Conservation (phyloP, 2,797 vertebrate species). For the Bothrops alternatus region DNA sequence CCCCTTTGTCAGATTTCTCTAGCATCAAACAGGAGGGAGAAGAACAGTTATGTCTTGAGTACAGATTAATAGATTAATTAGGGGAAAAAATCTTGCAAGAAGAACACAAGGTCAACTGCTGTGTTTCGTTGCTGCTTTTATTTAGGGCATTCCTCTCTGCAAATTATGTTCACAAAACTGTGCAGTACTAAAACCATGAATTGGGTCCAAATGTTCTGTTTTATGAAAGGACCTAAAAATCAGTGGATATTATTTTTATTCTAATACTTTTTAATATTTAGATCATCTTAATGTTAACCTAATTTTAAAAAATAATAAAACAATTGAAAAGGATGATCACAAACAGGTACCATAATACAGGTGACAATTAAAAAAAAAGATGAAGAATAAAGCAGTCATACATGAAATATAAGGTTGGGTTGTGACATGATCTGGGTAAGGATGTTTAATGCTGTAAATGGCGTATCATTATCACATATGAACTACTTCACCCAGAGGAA, state of each 20-base stretch:
- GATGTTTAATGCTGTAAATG: not conserved
- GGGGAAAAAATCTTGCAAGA: not conserved
- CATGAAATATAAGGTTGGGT: not conserved
- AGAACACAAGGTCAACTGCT: not conserved
- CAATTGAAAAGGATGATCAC: not conserved
- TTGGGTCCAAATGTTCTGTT: not conserved
- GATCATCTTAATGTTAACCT: not conserved
- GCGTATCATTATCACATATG: not conserved
- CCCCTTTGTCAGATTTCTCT: not conserved
- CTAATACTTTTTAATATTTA: not conserved
- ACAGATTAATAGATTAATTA: not conserved
- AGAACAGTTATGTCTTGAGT: not conserved
- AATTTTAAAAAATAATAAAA: not conserved
- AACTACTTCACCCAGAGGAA: not conserved
- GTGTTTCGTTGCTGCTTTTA: not conserved
- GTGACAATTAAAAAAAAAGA: not conserved
- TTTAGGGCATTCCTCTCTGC: not conserved
- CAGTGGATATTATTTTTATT: not conserved
- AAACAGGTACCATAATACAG: not conserved
- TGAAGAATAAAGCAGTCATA: not conserved
- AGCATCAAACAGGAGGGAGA: not conserved
- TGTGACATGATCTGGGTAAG: not conserved
- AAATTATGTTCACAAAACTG: no score
- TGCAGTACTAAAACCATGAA: not conserved
- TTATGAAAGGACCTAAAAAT: not conserved